Base-by-base conservation (phyloP, 2,797 vertebrate genomes). In the Sebastes steindachneri region DNA sequence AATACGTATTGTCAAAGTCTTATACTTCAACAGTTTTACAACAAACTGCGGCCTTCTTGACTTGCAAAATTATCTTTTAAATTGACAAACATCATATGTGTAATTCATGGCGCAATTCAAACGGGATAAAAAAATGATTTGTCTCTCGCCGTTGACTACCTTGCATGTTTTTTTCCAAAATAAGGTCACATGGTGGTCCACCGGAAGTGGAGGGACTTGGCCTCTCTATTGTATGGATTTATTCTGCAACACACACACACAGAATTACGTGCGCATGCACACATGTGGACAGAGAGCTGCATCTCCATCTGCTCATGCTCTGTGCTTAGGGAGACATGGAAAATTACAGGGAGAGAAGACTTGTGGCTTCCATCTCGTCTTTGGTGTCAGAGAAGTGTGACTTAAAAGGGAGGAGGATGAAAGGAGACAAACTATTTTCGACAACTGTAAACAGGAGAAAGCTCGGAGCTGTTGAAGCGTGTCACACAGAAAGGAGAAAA, bases 311-410 rank as follows among this genome's bases (percentile, higher is more conserved):
- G 92, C 90, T 93, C 84, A 35, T 83, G 84, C 86, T 90, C 82
- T 76, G 72, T 68, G 87, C 85, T 86, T 31, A 69, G 73, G 71
- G 91, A 93, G 89, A 93, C 89, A 57, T 83, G 89, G 91, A 90
- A 93, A 95, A 92, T 94, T 93, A 94, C 90, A 93, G 92, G 89
- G 87, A 89, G 87, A 86, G 83, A 92, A 89, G 81, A 82, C 85
- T 92, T 93, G 92, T 73, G 92, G 92, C 89, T 92, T 93, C 85
- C 82, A 87, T 92, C 87, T 91, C 84, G 69, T 89, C 87, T 89
- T 90, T 91, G 86, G 82, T 90, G 93, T 93, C 90, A 83, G 64
- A 93, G 85, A 91, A 87, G 88, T 91, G 93, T 88, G 91, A 93
- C 88, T 83, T 91, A 83, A 93, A 93, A 91, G 82, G 81, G 80